Evolutionary conservation across 1,140 invertebrate genomes (phyloP).

Genomic region (Antheraea mylitta): DNA sequence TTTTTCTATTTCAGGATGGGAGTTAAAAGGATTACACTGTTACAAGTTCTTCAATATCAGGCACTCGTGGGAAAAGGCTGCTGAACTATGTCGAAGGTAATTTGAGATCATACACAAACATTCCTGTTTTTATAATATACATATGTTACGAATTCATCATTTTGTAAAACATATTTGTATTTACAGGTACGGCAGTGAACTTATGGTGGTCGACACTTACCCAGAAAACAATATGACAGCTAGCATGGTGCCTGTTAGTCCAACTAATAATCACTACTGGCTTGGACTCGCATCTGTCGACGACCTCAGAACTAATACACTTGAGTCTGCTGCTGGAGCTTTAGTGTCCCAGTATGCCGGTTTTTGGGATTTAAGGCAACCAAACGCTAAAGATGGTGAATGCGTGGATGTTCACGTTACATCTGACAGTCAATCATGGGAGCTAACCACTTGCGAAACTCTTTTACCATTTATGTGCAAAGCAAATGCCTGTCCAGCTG

Average conservation of each 20-base stretch:
- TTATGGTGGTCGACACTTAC: constrained; percentile 94
- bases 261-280: constrained; percentile 88
- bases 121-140: not conserved
- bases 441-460: constrained; percentile 95
- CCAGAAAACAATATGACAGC: constrained; percentile 94
- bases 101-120: constrained; percentile 12
- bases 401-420: constrained; percentile 90
- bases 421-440: constrained; percentile 94
- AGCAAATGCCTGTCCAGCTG: constrained; percentile 93
- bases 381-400: constrained; percentile 90
- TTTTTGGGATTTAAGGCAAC: constrained; percentile 93
- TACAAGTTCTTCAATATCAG: constrained; percentile 97
- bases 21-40: constrained; percentile 93
- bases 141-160: not conserved
- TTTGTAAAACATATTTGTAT: constrained; percentile 22
- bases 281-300: constrained; percentile 93
- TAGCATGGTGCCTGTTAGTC: constrained; percentile 84
- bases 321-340: constrained; percentile 94
- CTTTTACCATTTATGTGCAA: constrained; percentile 97
- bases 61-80: constrained; percentile 97
- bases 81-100: constrained; percentile 95
- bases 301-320: constrained; percentile 94
- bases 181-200: constrained; percentile 93
- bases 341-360: constrained; percentile 96
- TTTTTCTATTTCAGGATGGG: constrained; percentile 89